These are phyloP conservation scores for Hirundichthys speculiger DNA, from an alignment of 2,113 vertebrate genomes.

Conservation along the genomic window DNA sequence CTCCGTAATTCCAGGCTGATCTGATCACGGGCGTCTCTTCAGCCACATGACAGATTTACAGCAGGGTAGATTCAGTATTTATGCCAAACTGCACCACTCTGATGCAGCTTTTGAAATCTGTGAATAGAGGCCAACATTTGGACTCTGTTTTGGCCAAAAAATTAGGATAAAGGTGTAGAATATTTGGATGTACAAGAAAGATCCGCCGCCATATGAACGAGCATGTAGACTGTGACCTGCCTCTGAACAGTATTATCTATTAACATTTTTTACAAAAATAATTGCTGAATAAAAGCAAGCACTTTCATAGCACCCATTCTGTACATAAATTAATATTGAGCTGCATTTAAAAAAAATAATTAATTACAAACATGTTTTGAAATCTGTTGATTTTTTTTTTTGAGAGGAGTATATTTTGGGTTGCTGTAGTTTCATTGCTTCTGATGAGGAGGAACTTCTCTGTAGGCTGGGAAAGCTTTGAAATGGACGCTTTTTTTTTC, in stretches of 20 bases:
- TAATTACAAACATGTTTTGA: constrained; percentile 24
- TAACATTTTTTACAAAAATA: constrained; percentile 55
- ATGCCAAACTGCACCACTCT: neutral
- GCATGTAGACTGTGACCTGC: constrained; percentile 49
- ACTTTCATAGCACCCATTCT: constrained; percentile 75
- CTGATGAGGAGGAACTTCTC: too few relatives aligned
- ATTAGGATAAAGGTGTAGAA: constrained; percentile 21
- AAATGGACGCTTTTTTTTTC: too few relatives aligned
- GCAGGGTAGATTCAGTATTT: constrained; percentile 3
- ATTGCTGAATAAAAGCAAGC: constrained; percentile 67
- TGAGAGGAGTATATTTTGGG: neutral
- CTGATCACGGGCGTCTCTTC: constrained; percentile 61
- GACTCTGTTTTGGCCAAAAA: constrained; percentile 20
- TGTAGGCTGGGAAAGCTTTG: too few relatives aligned
- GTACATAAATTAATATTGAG: constrained; percentile 70
- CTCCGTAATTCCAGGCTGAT: constrained; percentile 95
- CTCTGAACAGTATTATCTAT: constrained; percentile 78
- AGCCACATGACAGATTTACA: neutral
- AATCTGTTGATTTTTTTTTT: constrained; percentile 29
- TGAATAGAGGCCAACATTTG: neutral
- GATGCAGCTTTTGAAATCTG: constrained; percentile 17
- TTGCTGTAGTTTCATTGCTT: too few relatives aligned
- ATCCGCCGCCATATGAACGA: constrained; percentile 34
- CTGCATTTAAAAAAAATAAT: constrained; percentile 47
- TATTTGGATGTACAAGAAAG: constrained; percentile 6